These are phyloP conservation scores for Hypotaenidia okinawae DNA, from an alignment of 2,797 vertebrate genomes.

Conservation along the genomic window DNA sequence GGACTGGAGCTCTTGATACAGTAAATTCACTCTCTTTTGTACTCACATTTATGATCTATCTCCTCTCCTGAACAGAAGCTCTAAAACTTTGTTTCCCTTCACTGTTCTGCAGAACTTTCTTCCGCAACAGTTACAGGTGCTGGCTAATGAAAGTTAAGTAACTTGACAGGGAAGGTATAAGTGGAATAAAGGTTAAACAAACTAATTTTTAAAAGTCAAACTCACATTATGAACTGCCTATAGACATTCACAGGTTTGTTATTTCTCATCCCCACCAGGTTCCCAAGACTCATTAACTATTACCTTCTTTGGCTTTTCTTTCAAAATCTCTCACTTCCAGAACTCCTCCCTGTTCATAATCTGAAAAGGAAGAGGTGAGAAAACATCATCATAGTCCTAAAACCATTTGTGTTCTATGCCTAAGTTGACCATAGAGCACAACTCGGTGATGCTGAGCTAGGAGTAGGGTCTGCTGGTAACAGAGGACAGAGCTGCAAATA, in stretches of 20 bases:
- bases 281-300: slow-evolving; percentile 38
- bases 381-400: neutral
- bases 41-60: neutral
- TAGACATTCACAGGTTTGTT: neutral
- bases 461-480: neutral
- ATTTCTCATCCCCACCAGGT: neutral
- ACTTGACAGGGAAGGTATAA: neutral
- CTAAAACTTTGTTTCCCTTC: neutral
- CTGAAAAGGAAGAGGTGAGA: slow-evolving; percentile 77
- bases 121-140: neutral
- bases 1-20: neutral
- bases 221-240: neutral
- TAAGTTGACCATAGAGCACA: neutral
- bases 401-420: neutral
- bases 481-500: neutral
- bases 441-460: neutral
- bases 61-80: neutral
- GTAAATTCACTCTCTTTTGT: neutral
- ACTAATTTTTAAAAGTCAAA: neutral
- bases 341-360: slow-evolving; percentile 87
- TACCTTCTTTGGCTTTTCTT: slow-evolving; percentile 97
- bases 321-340: slow-evolving; percentile 94
- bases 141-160: neutral
- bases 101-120: neutral
- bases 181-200: neutral